Percentiles rank a stretch among this genome's conserved stretches.
These are phyloP conservation scores for Tiliacea aurago DNA, from an alignment of 2,888 invertebrate genomes.

Conservation along the genomic window DNA sequence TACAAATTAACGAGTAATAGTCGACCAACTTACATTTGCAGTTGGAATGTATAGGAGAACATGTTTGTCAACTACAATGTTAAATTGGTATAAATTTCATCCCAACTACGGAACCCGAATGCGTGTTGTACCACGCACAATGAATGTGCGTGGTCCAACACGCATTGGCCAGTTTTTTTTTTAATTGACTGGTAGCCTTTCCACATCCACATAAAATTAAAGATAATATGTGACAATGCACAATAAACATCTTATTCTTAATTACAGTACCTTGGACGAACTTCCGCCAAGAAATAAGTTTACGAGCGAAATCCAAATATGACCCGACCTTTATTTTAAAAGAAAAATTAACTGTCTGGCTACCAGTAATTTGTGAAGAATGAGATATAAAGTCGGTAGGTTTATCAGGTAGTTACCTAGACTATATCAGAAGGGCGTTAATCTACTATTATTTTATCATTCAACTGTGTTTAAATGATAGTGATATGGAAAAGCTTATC, in stretches of 20 bases:
- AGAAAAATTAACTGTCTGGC: background rate
- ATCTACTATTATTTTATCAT: too few relatives aligned
- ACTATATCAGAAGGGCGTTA: background rate
- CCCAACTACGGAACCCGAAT: too few relatives aligned
- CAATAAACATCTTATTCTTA: constrained; percentile 16
- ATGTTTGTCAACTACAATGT: too few relatives aligned
- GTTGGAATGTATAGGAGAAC: too few relatives aligned
- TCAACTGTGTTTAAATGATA: too few relatives aligned
- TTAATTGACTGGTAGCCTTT: background rate
- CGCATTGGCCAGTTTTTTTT: too few relatives aligned
- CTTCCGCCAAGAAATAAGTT: constrained; percentile 32
- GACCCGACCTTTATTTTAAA: background rate
- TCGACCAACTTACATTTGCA: too few relatives aligned
- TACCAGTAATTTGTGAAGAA: background rate
- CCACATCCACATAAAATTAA: background rate
- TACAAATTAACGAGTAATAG: too few relatives aligned
- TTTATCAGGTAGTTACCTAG: background rate
- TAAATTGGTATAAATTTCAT: too few relatives aligned
- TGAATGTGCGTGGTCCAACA: too few relatives aligned
- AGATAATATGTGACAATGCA: background rate
- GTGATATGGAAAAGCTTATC: background rate
- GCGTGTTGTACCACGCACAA: too few relatives aligned
- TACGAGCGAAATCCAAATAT: constrained; percentile 25
- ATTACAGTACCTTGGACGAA: constrained; percentile 26
- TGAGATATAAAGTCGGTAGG: background rate